These are phyloP conservation scores for Phylloscopus collybita DNA, from an alignment of 2,797 vertebrate species.

Conservation along the genomic window DNA sequence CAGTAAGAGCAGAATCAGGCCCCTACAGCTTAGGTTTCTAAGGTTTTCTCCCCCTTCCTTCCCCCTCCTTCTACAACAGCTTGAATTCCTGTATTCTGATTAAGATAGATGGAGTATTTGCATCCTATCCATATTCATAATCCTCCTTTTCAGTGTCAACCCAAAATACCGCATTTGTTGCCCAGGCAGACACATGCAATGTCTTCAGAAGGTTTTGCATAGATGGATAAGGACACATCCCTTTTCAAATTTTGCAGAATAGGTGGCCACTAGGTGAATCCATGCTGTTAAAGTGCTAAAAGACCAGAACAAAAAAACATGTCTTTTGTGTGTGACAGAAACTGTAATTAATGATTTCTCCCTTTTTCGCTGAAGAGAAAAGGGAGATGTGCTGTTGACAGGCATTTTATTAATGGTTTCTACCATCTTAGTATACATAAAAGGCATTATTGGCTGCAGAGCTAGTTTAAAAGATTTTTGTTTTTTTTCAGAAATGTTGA, in stretches of 20 bases:
- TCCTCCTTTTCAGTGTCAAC: constrained; percentile 79
- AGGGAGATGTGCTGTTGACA: constrained; percentile 86
- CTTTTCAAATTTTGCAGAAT: constrained; percentile 87
- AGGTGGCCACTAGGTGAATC: constrained; percentile 89
- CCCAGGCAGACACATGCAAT: constrained; percentile 84
- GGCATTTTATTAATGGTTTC: constrained; percentile 95
- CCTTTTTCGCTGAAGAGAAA: constrained; percentile 86
- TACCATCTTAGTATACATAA: constrained; percentile 90
- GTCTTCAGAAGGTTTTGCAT: constrained; percentile 84
- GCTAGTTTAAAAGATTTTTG: constrained; percentile 83
- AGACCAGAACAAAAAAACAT: constrained; percentile 82
- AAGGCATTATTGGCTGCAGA: constrained; percentile 88
- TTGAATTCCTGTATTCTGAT: constrained; percentile 82
- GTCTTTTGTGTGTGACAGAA: constrained; percentile 89
- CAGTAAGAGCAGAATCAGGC: background rate
- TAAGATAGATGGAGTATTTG: constrained; percentile 83
- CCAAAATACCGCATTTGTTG: constrained; percentile 84
- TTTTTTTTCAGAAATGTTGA: constrained; percentile 82
- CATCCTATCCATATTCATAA: constrained; percentile 84
- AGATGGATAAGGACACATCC: constrained; percentile 80
- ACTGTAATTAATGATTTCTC: constrained; percentile 96
- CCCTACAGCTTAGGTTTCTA: constrained; percentile 4
- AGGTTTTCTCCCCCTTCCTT: constrained; percentile 17
- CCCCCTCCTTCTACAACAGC: constrained; percentile 63
- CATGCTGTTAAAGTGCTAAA: constrained; percentile 83